Percentiles rank a stretch among this genome's conserved stretches.
These are phyloP conservation scores for Sebastes taczanowskii DNA, from an alignment of 2,797 vertebrate genomes.

Conservation along the genomic window DNA sequence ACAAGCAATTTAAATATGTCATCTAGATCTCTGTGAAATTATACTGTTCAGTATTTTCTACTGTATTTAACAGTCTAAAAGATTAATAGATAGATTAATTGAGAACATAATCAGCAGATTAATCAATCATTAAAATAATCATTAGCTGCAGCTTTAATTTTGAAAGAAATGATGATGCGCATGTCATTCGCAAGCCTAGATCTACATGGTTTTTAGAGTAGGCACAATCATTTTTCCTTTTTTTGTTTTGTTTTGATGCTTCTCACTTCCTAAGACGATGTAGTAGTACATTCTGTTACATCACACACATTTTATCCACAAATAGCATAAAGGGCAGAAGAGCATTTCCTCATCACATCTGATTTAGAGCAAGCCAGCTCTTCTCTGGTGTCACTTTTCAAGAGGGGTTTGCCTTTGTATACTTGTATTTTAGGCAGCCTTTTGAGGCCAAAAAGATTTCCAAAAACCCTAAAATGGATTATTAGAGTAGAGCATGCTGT, in stretches of 20 bases:
- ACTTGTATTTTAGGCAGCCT: conserved; percentile 22
- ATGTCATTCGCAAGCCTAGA: not conserved
- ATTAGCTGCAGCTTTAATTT: not conserved
- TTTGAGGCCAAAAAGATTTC: conserved; percentile 63
- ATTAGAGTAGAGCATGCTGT: conserved; percentile 66
- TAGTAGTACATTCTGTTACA: conserved; percentile 21
- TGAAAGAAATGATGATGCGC: not conserved
- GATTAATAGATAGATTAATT: not conserved
- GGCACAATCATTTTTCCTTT: not conserved
- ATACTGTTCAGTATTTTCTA: not conserved
- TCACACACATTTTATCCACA: conserved; percentile 29
- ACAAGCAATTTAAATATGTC: not conserved
- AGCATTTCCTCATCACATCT: conserved; percentile 24
- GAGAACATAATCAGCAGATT: not conserved
- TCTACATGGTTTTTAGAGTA: not conserved
- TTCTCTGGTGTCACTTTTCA: conserved; percentile 39
- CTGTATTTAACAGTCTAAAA: not conserved
- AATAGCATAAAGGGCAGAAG: conserved; percentile 18
- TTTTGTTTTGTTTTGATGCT: conserved; percentile 11
- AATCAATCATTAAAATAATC: not conserved
- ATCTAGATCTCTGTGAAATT: not conserved
- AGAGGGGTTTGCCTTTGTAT: conserved; percentile 5
- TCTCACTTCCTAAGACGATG: conserved; percentile 8
- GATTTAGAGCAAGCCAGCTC: conserved; percentile 8
- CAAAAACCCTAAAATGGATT: conserved; percentile 76